Percentiles rank a stretch among this genome's conserved stretches.
These are phyloP conservation scores for Tokudaia muenninki DNA, from an alignment of 2,797 vertebrate genomes.

Conservation along the genomic window DNA sequence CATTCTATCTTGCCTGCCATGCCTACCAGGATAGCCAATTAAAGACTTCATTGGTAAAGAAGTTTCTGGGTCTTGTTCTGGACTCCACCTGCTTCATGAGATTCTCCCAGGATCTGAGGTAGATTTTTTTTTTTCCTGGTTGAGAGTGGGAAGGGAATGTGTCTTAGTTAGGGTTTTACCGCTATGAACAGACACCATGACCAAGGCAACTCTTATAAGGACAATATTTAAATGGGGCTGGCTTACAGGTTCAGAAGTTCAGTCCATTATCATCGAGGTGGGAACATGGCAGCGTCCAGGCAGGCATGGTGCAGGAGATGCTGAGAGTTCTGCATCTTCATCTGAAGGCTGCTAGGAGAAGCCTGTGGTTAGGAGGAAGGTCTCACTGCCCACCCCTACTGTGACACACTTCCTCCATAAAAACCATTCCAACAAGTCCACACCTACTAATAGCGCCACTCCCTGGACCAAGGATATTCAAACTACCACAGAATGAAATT, in stretches of 20 bases:
- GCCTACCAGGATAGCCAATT: fast-evolving
- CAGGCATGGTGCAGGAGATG: not conserved
- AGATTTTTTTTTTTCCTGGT: not conserved
- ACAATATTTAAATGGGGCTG: not conserved
- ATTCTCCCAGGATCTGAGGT: not conserved
- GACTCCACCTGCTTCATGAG: not conserved
- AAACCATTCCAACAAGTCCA: not conserved
- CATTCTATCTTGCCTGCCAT: not conserved
- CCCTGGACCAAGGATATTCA: not conserved
- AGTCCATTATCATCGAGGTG: not conserved
- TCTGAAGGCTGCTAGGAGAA: not conserved
- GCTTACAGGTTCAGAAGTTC: not conserved
- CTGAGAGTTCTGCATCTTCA: not conserved
- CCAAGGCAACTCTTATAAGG: not conserved
- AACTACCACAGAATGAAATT: not conserved
- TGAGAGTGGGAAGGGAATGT: not conserved
- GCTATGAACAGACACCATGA: not conserved
- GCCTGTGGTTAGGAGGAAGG: not conserved
- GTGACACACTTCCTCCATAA: not conserved
- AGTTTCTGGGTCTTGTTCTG: not conserved
- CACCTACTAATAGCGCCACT: not conserved
- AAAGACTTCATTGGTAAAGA: not conserved
- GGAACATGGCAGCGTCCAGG: not conserved
- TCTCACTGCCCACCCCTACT: not conserved
- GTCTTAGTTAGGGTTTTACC: not conserved